Evolutionary conservation across 2,888 invertebrate genomes (phyloP), one percentile per base, ranked within the genome.

Genomic region (Adineta ricciae): DNA sequence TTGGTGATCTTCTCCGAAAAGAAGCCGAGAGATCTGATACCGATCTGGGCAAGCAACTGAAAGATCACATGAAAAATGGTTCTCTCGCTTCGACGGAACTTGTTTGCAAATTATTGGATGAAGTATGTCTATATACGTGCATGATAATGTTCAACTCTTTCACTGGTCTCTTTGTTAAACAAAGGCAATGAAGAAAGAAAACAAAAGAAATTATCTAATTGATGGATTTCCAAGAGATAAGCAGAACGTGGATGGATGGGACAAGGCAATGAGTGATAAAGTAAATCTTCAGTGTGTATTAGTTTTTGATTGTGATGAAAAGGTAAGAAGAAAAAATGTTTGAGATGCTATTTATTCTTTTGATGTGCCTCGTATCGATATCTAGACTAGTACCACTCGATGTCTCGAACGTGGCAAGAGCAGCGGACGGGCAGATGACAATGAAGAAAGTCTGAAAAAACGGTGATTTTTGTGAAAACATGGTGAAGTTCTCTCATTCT

Each of bases 191-290:
- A 73, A 86, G 19, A 21, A 83, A 38, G 50, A 38, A 38, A 83
- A 56, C 52, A 83, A 36, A 54, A 91, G 92, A 56, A 64, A 64
- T 64, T 99, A 98, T 90, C 93, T 99, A 14, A 94, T 99, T 88
- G 99, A 99, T 91, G 99, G 99, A 2, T 99, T 99, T 90, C 99
- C 99, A 21, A 93, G 99, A 38, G 99, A 99, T 91, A 93, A 96
- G 90, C 94, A 99, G 90, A 99, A 99, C 90, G 91, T 98, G 86
- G 94, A 96, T 84, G 99, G 99, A 14, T 99, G 99, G 99, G 93
- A 94, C 56, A 90, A 90, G 88, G 92, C 92, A 87, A 96, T 99
- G 95, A 91, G 93, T 0, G 93, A 93, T 49, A 96, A 96, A 90
- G 93, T 94, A 0, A 93, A 94, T 86, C 92, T 97, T n/a, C 93